Base-by-base conservation (phyloP, 2,113 vertebrate genomes). In the Anarhynchus alexandrinus region DNA sequence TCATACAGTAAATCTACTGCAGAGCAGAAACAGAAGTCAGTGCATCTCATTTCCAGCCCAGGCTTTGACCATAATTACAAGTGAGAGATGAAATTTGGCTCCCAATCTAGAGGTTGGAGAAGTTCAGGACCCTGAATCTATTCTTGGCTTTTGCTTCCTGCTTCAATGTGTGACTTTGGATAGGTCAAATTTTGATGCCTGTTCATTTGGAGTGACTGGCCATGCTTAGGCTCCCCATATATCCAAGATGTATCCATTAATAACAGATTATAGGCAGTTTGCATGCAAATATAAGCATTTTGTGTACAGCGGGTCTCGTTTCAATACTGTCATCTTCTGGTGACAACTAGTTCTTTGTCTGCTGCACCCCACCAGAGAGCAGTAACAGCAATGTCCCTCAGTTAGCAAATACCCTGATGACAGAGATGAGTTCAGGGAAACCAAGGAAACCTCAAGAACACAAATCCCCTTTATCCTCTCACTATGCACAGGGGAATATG, bases 51-150 rank as follows among this genome's bases (percentile, higher is more conserved):
- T 96, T 95, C 73, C 58, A 96, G 73, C 52, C 57, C 83, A 51
- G 73, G 80, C 95, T 95, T 92, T 92, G 94, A 96, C 94, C 91
- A 95, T 94, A 95, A 96, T 96, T 97, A 94, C 91, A 94, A 95
- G 47, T 70, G 95, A 89, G 88, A 96, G 88, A 95, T 86, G 83
- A 94, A 94, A 94, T 96, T 84, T 94, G 70, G 73, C 78, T 96
- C 86, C 80, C 30, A 42, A 79, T 94, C 78, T 79, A 66, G 70
- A 91, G 92, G 96, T 40, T 95, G 88, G 32, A 54, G 65, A 96
- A 95, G 97, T 94, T 96, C 95, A 94, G 49, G 83, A 96, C 96
- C 92, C 81, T 54, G 70, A 81, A 80, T 97, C 94, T 97, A 97
- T 97, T 96, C 84, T 86, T 94, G 90, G 93, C 66, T 96, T 94